A percentile compares a stretch with the other conserved stretches of the same genome.
phyloP scores from a whole-genome alignment of 2,113 vertebrate genomes.

The Pomatostomus ruficeps region DNA sequence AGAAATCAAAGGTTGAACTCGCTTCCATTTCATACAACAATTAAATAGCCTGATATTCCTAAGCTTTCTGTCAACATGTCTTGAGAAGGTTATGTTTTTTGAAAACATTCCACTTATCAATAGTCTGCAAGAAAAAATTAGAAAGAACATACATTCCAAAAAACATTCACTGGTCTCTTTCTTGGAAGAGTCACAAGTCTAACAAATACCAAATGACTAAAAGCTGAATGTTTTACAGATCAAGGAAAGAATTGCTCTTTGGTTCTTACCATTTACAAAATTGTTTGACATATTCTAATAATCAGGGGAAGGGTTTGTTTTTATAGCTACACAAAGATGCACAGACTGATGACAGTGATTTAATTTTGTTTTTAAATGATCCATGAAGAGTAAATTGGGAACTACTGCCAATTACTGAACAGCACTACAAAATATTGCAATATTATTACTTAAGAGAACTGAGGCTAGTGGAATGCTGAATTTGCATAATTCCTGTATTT shows the following conservation, averaged over 20 bases:
- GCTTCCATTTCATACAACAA: neutral
- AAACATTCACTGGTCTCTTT: neutral
- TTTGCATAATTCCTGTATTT: neutral
- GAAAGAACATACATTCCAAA: neutral
- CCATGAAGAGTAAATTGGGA: neutral
- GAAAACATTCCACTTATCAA: neutral
- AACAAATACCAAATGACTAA: neutral
- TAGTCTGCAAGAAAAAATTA: neutral
- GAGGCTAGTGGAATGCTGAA: neutral
- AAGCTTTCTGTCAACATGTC: neutral
- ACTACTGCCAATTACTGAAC: neutral
- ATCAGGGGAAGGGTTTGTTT: neutral
- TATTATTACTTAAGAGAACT: neutral
- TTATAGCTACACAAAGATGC: neutral
- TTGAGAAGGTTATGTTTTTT: neutral
- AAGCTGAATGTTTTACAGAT: neutral
- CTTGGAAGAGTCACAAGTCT: neutral
- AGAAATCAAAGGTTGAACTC: neutral
- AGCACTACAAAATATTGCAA: neutral
- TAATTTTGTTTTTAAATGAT: neutral
- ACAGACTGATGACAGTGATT: neutral
- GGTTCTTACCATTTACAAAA: neutral
- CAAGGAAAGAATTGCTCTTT: neutral
- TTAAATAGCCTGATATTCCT: neutral
- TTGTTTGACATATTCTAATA: neutral